Base-by-base conservation (phyloP, 35 echinoderm and acorn worm genomes). In the Apostichopus parvimensis region DNA sequence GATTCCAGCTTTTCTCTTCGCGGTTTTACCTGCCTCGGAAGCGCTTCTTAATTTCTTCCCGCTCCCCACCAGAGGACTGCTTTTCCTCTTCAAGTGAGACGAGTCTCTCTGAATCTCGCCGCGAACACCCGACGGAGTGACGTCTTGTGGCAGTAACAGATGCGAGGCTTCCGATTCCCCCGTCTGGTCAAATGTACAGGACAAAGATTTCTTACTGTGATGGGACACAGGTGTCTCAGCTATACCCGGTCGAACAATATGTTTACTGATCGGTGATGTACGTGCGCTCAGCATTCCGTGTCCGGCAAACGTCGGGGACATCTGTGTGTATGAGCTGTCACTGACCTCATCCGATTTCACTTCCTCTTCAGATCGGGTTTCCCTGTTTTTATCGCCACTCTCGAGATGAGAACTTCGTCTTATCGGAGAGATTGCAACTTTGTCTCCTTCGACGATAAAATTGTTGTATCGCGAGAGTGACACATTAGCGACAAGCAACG, bases 141-240 rank as follows among this genome's bases (percentile, higher is more conserved):
- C 14, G 6, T 22, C 71, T 84, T 59, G 81, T 7, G 7, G 81
- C 17, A 84, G 54, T 59, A 84, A 84, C 1, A 84, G 54, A 25
- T 18, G 58, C 1, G 81, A 84, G 20, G 81, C 81, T 24, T 84
- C 81, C 1, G 81, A 84, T 84, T 84, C 81, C 56, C 54, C 53
- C 2, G 57, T 84, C 13, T 59, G 54, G 57, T 84, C 54, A 1
- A 84, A 58, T 3, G 81, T 58, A 9, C 81, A 17, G 52, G 28
- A 53, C 54, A 8, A 4, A 53, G 78, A 45, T 18, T 25, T 80
- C 6, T 11, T 54, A 53, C 52, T 56, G 22, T 15, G 5, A 2
- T 45, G 34, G 58, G 12, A 61, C 12, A 12, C 58, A 0, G 58
- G 58, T 12, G 58, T 61, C 58, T 61, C 12, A 61, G 0, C 58